These are phyloP conservation scores for Tragelaphus imberbis DNA, from an alignment of 2,113 vertebrate genomes.

Conservation along the genomic window DNA sequence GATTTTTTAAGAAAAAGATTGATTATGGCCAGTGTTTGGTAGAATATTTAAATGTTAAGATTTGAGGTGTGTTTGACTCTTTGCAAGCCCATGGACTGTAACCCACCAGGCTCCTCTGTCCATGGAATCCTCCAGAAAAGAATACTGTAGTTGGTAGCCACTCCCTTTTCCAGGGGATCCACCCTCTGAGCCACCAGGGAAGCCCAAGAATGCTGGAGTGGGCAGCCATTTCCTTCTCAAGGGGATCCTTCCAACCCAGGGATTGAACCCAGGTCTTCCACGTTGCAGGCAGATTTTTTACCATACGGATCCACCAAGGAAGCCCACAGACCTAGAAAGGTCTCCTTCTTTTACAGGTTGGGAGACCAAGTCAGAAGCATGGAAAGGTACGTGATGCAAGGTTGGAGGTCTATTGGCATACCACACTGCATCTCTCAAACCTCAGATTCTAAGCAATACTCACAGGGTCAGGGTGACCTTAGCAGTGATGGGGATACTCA, in stretches of 20 bases:
- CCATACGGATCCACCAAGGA: neutral
- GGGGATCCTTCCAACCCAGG: no score
- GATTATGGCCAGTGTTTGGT: neutral
- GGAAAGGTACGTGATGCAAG: neutral
- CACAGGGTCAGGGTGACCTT: no score
- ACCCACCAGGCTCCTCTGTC: neutral
- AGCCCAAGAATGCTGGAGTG: no score
- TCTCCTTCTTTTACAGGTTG: neutral
- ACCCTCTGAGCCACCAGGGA: no score
- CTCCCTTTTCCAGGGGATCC: no score
- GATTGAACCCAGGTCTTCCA: no score
- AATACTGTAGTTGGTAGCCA: neutral
- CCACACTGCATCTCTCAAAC: neutral
- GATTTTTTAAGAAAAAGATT: neutral
- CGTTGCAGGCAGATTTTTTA: neutral
- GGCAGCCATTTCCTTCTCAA: no score
- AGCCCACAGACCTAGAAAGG: neutral
- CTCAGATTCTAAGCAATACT: neutral
- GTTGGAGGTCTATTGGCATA: accelerated
- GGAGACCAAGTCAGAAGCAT: neutral
- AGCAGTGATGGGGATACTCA: no score
- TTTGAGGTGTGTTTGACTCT: neutral
- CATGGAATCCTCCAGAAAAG: neutral
- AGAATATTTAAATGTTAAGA: neutral
- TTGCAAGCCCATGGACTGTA: neutral